Conservation (phyloP, 2,113 vertebrate species). For the Pelmatolapia mariae region DNA sequence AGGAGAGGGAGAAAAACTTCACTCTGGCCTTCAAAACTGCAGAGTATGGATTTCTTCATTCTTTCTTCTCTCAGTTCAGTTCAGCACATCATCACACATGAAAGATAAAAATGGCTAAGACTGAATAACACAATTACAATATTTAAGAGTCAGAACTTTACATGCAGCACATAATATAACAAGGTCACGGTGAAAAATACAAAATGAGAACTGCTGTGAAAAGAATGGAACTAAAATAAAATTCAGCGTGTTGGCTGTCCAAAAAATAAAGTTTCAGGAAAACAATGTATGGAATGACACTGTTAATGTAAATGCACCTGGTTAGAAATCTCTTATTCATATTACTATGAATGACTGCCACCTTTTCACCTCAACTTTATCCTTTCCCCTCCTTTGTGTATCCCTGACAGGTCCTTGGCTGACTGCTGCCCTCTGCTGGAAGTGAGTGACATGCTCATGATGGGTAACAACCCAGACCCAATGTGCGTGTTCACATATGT, state of each 20-base stretch:
- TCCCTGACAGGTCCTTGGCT: conserved; percentile 57
- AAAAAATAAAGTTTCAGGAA: neutral
- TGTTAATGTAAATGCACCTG: neutral
- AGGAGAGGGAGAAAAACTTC: conserved; percentile 73
- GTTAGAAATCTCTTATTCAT: neutral
- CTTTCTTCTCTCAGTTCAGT: neutral
- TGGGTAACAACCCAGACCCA: conserved; percentile 68
- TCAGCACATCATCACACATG: neutral
- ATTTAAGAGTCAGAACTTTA: neutral
- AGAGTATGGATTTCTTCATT: conserved; percentile 53
- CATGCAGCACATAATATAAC: neutral
- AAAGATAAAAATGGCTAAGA: neutral
- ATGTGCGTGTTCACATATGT: conserved; percentile 78
- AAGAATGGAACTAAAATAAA: neutral
- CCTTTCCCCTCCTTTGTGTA: neutral
- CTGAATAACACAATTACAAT: neutral
- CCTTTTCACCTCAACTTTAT: neutral
- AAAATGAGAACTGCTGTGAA: neutral
- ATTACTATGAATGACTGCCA: neutral
- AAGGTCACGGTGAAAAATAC: neutral
- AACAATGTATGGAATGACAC: neutral
- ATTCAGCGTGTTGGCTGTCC: neutral
- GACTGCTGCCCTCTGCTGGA: conserved; percentile 75
- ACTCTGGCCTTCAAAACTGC: conserved; percentile 71
- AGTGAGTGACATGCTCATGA: conserved; percentile 71